Conservation (phyloP, 1,140 invertebrate genomes). For the Adoxophyes honmai region DNA sequence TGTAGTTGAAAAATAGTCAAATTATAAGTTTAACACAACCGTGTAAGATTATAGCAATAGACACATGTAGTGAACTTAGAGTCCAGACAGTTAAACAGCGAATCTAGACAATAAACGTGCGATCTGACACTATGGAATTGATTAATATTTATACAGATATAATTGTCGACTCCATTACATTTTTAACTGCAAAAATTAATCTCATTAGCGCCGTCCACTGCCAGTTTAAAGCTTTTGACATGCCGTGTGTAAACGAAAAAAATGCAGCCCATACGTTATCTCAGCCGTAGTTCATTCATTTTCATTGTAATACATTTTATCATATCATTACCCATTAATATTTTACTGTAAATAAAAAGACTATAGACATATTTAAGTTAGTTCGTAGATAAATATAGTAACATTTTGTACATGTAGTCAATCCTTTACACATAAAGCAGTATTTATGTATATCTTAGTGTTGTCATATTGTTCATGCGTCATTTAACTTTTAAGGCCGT, state of each 20-base stretch:
- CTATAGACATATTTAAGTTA: constrained; percentile 12
- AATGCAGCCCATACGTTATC: neutral
- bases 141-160: neutral
- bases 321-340: constrained; percentile 32
- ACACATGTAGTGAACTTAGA: too few relatives aligned
- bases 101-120: constrained; percentile 24
- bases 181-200: neutral
- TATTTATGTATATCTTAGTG: constrained; percentile 13
- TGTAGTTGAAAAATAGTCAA: too few relatives aligned
- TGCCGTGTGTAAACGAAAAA: too few relatives aligned
- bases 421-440: constrained; percentile 11
- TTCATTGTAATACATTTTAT: constrained; percentile 16
- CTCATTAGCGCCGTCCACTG: constrained; percentile 35
- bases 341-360: constrained; percentile 11
- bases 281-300: neutral
- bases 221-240: constrained; percentile 24
- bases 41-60: too few relatives aligned
- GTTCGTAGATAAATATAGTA: constrained; percentile 32
- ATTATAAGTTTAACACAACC: constrained; percentile 6
- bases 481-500: constrained; percentile 6
- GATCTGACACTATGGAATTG: neutral
- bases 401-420: constrained; percentile 30
- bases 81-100: neutral
- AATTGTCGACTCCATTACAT: too few relatives aligned
- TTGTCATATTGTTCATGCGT: constrained; percentile 5